Evolutionary conservation across 2,888 invertebrate genomes (phyloP).

Genomic region (Cosmia pyralina): DNA sequence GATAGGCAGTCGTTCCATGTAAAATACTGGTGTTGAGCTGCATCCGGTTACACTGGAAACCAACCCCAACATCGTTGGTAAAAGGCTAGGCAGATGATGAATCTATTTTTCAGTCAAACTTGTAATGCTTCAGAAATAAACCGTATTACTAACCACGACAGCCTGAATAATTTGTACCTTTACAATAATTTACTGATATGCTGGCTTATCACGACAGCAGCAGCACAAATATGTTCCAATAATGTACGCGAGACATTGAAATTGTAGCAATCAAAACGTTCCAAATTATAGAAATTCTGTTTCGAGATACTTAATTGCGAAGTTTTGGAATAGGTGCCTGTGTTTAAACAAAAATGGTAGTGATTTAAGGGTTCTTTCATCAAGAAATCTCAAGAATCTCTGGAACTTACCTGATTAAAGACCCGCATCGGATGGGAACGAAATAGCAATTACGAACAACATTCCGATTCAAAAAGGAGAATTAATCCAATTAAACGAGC

Average conservation of each 20-base stretch:
- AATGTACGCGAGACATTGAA: neutral
- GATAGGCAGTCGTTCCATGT: no score
- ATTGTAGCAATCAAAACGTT: neutral
- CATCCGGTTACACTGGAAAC: no score
- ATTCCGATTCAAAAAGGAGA: slow-evolving; percentile 28
- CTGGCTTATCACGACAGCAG: neutral
- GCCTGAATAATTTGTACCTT: neutral
- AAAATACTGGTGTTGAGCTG: no score
- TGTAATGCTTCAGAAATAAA: neutral
- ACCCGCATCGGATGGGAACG: slow-evolving; percentile 10
- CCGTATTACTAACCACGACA: no score
- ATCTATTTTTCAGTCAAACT: neutral
- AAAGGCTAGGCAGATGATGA: no score
- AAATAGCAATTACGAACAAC: slow-evolving; percentile 22
- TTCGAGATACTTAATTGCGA: neutral
- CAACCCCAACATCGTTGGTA: no score
- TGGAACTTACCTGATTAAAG: slow-evolving; percentile 7
- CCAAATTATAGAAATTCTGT: neutral
- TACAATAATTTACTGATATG: neutral
- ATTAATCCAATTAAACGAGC: neutral
- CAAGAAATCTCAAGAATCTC: neutral
- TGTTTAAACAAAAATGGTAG: neutral
- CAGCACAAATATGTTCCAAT: neutral
- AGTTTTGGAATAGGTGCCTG: neutral
- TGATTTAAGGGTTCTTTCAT: neutral